Conservation (phyloP, 2,888 invertebrate species). For the Trissonchulus sp. region DNA sequence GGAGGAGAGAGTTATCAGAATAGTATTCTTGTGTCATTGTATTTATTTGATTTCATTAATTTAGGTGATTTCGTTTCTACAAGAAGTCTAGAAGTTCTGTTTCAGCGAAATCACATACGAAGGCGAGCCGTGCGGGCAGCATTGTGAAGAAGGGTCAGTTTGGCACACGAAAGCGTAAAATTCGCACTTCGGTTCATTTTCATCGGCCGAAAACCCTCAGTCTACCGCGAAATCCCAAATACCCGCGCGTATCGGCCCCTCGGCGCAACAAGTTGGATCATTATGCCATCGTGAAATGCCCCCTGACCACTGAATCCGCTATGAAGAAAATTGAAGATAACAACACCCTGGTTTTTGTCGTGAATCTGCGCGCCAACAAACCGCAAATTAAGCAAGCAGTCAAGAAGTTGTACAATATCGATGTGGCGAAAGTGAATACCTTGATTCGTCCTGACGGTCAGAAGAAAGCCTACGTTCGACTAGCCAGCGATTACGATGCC, state of each 20-base stretch:
- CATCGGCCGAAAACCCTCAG: conserved; percentile 85
- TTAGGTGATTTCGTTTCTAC: too few species aligned
- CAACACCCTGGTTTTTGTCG: conserved; percentile 97
- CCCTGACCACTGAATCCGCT: conserved; percentile 97
- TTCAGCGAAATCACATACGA: too few species aligned
- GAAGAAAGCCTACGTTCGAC: conserved; percentile 97
- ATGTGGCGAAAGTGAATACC: conserved; percentile 75
- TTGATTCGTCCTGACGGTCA: conserved; percentile 81
- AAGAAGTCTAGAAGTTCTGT: too few species aligned
- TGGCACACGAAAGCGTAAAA: conserved; percentile 77
- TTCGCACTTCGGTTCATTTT: conserved; percentile 92
- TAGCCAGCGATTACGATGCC: conserved; percentile 96
- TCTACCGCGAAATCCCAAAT: conserved; percentile 83
- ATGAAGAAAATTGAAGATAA: conserved; percentile 99
- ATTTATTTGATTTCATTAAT: too few species aligned
- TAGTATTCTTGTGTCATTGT: too few species aligned
- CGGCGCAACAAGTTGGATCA: conserved; percentile 75
- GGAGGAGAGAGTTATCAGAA: too few species aligned
- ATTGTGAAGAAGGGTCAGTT: conserved; percentile 83
- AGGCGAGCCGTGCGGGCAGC: conserved; percentile 42
- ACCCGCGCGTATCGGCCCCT: conserved; percentile 59
- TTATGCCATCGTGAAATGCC: conserved; percentile 93
- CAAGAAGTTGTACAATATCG: conserved; percentile 95
- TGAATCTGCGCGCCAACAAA: conserved; percentile 90
- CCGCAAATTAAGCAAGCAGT: conserved; percentile 93